Percentiles rank a stretch among this genome's conserved stretches.
Conservation (phyloP, 1,140 invertebrate species). For the Sycophila sp. region DNA sequence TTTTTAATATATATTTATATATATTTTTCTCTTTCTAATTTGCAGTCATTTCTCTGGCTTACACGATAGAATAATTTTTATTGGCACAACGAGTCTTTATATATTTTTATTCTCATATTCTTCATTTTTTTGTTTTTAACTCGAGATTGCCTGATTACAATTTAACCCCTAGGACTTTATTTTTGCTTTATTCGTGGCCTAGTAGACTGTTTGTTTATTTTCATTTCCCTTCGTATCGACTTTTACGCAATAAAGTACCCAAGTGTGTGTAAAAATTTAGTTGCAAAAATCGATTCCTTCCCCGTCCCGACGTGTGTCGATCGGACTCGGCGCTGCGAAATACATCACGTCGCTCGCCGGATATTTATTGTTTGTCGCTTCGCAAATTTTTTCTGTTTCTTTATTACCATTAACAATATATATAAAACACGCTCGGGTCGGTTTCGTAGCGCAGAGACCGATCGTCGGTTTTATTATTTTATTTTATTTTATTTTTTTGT, state of each 20-base stretch:
- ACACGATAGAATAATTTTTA: conserved; percentile 33
- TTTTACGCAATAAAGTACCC: conserved; percentile 30
- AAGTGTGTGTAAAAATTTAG: conserved; percentile 37
- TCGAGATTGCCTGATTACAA: conserved; percentile 10
- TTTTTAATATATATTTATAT: conserved; percentile 8
- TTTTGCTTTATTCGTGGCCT: too few relatives aligned
- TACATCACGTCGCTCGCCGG: neutral
- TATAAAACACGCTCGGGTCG: conserved; percentile 1
- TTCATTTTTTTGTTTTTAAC: conserved; percentile 2
- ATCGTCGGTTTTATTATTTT: conserved; percentile 14
- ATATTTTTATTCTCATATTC: conserved; percentile 1
- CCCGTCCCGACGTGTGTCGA: conserved; percentile 10
- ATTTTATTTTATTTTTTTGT: too few relatives aligned
- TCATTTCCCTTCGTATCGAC: neutral
- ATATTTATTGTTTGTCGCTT: conserved; percentile 1
- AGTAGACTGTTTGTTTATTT: too few relatives aligned
- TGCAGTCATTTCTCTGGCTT: conserved; percentile 27
- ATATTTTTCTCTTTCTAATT: conserved; percentile 28
- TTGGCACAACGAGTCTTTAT: conserved; percentile 38
- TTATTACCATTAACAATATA: conserved; percentile 20
- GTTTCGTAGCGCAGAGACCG: conserved; percentile 17
- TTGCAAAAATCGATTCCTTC: conserved; percentile 33
- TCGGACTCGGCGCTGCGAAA: conserved; percentile 21
- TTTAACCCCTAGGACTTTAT: conserved; percentile 26
- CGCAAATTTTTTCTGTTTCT: too few relatives aligned